Evolutionary conservation across 23 tunicate species (phyloP).

Genomic region (Halocynthia roretzi): DNA sequence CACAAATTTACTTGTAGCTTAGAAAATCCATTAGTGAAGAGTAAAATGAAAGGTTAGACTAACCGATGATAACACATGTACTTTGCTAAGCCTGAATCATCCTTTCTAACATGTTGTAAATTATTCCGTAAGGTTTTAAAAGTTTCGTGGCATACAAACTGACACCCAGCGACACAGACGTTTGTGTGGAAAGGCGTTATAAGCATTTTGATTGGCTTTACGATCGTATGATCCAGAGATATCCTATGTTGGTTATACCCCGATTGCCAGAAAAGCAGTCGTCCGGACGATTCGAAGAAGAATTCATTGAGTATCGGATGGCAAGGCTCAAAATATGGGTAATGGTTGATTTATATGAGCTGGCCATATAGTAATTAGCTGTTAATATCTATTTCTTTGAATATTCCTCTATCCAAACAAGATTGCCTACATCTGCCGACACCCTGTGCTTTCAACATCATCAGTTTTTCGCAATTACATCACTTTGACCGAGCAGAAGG

Average conservation of each 20-base stretch:
- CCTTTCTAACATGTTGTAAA: background rate
- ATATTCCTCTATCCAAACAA: background rate
- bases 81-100: background rate
- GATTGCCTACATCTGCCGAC: constrained; percentile 22
- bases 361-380: background rate
- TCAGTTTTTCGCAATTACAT: constrained; percentile 24
- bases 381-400: background rate
- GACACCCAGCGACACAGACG: constrained; percentile 22
- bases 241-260: constrained; percentile 27
- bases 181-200: constrained; percentile 26
- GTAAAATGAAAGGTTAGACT: constrained; percentile 75
- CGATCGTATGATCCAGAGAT: constrained; percentile 19
- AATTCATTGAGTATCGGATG: constrained; percentile 28
- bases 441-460: constrained; percentile 18
- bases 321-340: constrained; percentile 39
- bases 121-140: constrained; percentile 4
- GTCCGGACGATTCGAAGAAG: constrained; percentile 36
- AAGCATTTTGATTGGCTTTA: constrained; percentile 53
- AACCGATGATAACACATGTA: background rate
- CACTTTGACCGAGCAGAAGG: constrained; percentile 23
- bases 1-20: constrained; percentile 13
- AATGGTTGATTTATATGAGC: background rate
- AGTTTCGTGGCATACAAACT: constrained; percentile 28
- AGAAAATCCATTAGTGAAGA: constrained; percentile 18
- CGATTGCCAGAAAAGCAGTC: constrained; percentile 34